Evolutionary conservation across 1,140 invertebrate genomes (phyloP).

Genomic region (Myzus persicae): DNA sequence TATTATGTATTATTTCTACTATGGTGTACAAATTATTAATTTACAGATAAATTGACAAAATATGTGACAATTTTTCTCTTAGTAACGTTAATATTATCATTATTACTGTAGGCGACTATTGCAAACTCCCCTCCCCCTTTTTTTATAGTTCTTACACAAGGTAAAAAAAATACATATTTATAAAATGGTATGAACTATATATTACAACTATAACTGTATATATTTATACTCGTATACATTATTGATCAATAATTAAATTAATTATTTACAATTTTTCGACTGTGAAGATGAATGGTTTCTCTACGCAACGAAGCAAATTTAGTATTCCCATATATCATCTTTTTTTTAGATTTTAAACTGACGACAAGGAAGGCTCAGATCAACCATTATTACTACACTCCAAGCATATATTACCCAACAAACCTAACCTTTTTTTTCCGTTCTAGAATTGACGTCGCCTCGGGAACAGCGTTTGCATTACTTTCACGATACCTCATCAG

Average conservation of each 20-base stretch:
- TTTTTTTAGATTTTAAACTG: not conserved
- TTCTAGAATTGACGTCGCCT: not conserved
- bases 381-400: not conserved
- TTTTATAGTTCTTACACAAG: not conserved
- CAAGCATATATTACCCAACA: not conserved
- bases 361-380: not conserved
- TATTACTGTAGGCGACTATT: too few relatives aligned
- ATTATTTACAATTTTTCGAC: not conserved
- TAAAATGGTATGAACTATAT: not conserved
- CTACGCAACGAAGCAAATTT: not conserved
- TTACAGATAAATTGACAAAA: not conserved
- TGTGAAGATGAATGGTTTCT: not conserved
- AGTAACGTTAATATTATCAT: not conserved
- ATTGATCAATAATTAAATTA: not conserved
- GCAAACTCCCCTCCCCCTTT: too few relatives aligned
- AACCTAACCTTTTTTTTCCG: not conserved
- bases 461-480: not conserved
- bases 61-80: not conserved
- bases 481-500: not conserved
- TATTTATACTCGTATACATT: not conserved
- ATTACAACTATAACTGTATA: too few relatives aligned
- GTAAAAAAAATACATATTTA: not conserved
- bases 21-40: too few relatives aligned
- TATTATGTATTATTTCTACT: too few relatives aligned
- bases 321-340: not conserved